These are phyloP conservation scores for Palythoa grandiflora DNA, from an alignment of 92 coral and sea anemone genomes.

Conservation along the genomic window DNA sequence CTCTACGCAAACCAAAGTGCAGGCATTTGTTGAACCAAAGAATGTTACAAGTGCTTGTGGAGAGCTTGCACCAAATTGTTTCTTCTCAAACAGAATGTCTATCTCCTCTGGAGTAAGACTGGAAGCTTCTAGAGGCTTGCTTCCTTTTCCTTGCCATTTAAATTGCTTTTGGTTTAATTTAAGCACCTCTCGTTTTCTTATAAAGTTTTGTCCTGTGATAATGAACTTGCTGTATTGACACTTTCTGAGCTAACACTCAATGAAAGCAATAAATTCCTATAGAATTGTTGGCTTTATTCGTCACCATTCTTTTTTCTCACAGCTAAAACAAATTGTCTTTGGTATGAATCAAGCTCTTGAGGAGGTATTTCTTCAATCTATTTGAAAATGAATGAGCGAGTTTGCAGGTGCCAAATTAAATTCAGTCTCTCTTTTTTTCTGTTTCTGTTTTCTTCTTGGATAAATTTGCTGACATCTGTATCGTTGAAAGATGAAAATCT, in stretches of 20 bases:
- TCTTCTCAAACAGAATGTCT: no score
- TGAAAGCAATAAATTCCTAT: background rate
- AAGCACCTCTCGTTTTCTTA: no score
- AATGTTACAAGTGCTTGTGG: no score
- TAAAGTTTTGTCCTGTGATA: background rate
- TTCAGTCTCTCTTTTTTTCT: constrained; percentile 43
- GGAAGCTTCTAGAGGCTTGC: constrained; percentile 46
- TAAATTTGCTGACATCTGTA: constrained; percentile 45
- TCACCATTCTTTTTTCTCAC: no score
- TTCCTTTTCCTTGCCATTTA: constrained; percentile 59
- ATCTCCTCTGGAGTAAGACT: background rate
- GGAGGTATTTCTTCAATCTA: constrained; percentile 12
- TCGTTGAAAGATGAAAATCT: no score
- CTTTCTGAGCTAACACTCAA: background rate
- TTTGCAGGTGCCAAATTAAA: constrained; percentile 43
- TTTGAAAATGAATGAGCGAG: constrained; percentile 40
- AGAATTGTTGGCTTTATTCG: constrained; percentile 16
- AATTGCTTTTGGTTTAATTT: background rate
- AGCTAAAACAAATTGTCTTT: no score
- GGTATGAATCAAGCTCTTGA: no score
- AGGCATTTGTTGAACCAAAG: no score
- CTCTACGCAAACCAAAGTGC: no score
- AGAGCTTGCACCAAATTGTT: no score
- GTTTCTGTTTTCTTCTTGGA: constrained; percentile 55
- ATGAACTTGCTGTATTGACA: constrained; percentile 28